These are phyloP conservation scores for Antheraea yamamai DNA, from an alignment of 2,888 invertebrate species.

Conservation along the genomic window DNA sequence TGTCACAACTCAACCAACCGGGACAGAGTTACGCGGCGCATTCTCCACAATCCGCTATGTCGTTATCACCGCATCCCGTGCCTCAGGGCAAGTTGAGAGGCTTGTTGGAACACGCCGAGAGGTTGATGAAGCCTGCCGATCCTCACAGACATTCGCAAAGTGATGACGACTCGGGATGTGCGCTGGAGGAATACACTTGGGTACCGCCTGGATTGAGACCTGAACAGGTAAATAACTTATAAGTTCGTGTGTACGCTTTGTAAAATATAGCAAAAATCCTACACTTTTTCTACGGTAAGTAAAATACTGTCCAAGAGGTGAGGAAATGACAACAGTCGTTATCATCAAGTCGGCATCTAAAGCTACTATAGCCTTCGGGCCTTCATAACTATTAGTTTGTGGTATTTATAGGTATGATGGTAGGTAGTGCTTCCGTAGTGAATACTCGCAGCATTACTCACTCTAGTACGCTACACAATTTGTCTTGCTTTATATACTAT, in stretches of 20 bases:
- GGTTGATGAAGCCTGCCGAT: slow-evolving; percentile 85
- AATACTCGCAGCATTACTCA: no score
- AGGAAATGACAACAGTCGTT: neutral
- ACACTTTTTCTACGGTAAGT: neutral
- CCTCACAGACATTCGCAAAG: slow-evolving; percentile 94
- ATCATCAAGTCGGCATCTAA: no score
- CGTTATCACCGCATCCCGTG: slow-evolving; percentile 71
- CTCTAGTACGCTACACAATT: no score
- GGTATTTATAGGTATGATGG: no score
- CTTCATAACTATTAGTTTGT: no score
- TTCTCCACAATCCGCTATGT: slow-evolving; percentile 74
- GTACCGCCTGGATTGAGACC: slow-evolving; percentile 97
- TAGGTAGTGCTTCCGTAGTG: no score
- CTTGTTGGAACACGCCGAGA: slow-evolving; percentile 77
- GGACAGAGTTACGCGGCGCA: slow-evolving; percentile 66
- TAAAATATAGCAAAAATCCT: neutral
- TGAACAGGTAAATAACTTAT: slow-evolving; percentile 90
- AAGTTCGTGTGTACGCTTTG: neutral
- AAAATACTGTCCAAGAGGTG: neutral
- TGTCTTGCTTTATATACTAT: no score
- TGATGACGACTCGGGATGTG: slow-evolving; percentile 98
- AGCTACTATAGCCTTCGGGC: neutral
- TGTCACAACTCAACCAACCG: slow-evolving; percentile 58
- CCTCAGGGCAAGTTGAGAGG: slow-evolving; percentile 75
- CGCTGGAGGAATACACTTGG: slow-evolving; percentile 99